phyloP scores from a whole-genome alignment of 2,113 vertebrate genomes.

The Murina feae region DNA sequence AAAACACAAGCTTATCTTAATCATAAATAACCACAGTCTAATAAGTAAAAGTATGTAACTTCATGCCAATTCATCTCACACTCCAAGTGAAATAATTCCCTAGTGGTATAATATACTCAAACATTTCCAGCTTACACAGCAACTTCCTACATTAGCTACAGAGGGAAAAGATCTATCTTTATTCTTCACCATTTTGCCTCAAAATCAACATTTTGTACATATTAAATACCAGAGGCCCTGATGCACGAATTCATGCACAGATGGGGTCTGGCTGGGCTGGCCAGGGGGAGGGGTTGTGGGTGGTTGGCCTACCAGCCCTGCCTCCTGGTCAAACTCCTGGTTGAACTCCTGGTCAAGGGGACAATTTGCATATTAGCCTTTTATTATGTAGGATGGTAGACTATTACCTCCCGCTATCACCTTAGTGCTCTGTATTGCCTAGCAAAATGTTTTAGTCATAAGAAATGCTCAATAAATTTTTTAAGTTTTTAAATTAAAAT shows the following conservation, averaged over 20 bases:
- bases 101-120: neutral
- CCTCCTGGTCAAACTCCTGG: too few species aligned
- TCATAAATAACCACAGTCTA: neutral
- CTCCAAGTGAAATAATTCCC: neutral
- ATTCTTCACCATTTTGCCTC: neutral
- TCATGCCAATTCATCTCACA: neutral
- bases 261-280: too few species aligned
- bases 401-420: neutral
- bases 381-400: too few species aligned
- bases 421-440: neutral
- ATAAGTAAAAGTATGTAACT: neutral
- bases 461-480: neutral
- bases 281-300: too few species aligned
- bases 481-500: neutral
- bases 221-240: neutral
- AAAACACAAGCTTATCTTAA: neutral
- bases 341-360: too few species aligned
- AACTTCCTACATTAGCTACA: neutral
- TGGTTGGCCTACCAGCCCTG: too few species aligned
- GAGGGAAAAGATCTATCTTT: neutral
- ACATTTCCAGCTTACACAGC: neutral
- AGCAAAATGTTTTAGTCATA: neutral
- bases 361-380: too few species aligned
- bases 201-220: neutral
- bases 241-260: too few species aligned